A percentile compares a stretch with the other conserved stretches of the same genome.
phyloP scores from a whole-genome alignment of 2,113 vertebrate species.

The Romanogobio albipinnatus region DNA sequence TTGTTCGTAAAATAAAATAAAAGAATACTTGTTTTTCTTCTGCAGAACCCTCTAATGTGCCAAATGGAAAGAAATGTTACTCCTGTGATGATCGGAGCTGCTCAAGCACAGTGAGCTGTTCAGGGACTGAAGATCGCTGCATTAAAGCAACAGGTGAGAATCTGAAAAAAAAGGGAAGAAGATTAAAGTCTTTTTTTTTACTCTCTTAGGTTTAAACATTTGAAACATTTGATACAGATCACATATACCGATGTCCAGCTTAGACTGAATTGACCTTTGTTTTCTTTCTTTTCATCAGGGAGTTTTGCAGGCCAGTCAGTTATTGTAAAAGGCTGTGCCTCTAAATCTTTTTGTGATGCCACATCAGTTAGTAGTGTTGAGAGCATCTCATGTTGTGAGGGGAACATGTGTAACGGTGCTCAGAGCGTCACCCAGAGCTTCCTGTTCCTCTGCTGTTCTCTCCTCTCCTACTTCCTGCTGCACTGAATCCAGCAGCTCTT shows the following conservation, averaged over 20 bases:
- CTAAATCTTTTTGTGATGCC: not conserved
- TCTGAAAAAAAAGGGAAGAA: not conserved
- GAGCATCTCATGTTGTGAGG: not conserved
- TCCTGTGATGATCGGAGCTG: too few relatives aligned
- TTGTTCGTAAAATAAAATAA: not conserved
- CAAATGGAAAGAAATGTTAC: too few relatives aligned
- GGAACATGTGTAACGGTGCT: too few relatives aligned
- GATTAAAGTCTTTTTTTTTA: too few relatives aligned
- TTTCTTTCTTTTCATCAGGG: not conserved
- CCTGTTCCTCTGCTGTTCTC: slow-evolving; percentile 8
- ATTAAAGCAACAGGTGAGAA: not conserved
- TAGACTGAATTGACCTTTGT: not conserved
- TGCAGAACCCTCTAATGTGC: not conserved
- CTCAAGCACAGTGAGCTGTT: too few relatives aligned
- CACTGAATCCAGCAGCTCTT: not conserved
- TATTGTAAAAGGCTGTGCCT: not conserved
- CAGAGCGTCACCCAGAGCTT: not conserved
- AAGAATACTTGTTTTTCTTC: not conserved
- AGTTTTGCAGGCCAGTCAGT: not conserved
- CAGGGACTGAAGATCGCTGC: not conserved
- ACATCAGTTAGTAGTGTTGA: not conserved
- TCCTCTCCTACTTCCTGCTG: not conserved
- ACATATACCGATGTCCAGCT: not conserved
- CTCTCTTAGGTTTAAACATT: not conserved
- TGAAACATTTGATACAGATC: not conserved